Conservation (phyloP, 2,113 vertebrate genomes). For the Lanius ludovicianus region DNA sequence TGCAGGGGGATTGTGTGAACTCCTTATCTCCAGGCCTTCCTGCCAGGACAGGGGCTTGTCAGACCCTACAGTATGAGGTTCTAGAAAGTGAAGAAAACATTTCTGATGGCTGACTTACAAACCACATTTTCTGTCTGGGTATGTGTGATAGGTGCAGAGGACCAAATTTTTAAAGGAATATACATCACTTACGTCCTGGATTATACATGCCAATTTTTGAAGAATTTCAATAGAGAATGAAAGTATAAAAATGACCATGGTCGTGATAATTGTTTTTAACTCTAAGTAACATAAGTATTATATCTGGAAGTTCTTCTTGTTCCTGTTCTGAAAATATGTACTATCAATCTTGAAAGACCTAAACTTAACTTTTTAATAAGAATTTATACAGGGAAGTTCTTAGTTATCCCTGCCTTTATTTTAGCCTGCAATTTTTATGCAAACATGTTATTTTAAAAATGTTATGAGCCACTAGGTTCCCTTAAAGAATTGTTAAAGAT, state of each 20-base stretch:
- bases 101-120: neutral
- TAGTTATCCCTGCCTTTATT: neutral
- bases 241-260: neutral
- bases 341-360: neutral
- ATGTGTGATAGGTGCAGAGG: neutral
- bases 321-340: neutral
- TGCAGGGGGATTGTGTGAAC: no score
- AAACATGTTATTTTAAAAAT: slow-evolving; percentile 47
- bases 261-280: neutral
- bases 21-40: no score
- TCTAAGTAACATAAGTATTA: neutral
- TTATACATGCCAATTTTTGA: neutral
- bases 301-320: neutral
- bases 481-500: slow-evolving; percentile 50
- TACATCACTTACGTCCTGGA: neutral
- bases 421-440: slow-evolving; percentile 19
- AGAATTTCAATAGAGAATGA: neutral
- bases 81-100: neutral
- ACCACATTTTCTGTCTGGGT: neutral
- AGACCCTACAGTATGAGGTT: neutral
- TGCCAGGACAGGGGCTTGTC: no score
- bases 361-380: slow-evolving; percentile 2
- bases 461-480: slow-evolving; percentile 26
- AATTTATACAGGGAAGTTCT: neutral
- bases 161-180: neutral